A percentile compares a stretch with the other conserved stretches of the same genome.
These are phyloP conservation scores for Galago senegalensis DNA, from an alignment of 2,797 vertebrate species.

Conservation along the genomic window DNA sequence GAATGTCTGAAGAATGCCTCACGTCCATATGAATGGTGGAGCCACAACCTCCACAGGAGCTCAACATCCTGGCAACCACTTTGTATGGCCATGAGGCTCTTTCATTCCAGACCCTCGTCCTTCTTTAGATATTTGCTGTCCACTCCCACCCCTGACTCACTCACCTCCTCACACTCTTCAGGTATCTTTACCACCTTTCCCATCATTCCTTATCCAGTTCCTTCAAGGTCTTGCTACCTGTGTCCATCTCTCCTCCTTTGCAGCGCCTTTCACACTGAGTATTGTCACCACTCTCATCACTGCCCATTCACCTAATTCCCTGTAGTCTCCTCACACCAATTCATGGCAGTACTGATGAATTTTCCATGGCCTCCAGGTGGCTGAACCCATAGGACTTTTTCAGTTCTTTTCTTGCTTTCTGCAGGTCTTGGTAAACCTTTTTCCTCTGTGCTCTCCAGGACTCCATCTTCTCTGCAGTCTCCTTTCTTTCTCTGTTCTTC, in stretches of 20 bases:
- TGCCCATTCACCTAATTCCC: neutral
- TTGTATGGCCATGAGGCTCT: neutral
- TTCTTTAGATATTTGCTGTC: neutral
- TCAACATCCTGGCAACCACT: neutral
- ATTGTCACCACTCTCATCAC: neutral
- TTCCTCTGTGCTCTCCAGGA: neutral
- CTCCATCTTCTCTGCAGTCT: neutral
- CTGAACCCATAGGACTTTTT: neutral
- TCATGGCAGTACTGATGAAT: neutral
- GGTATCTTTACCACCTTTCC: neutral
- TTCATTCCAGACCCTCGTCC: neutral
- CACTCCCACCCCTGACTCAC: neutral
- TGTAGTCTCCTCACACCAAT: neutral
- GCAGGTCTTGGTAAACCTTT: neutral
- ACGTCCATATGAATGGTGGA: neutral
- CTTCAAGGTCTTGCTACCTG: neutral
- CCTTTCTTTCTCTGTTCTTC: neutral
- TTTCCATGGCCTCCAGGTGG: neutral
- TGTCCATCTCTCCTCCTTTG: neutral
- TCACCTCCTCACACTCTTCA: neutral
- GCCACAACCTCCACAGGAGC: neutral
- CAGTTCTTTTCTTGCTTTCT: conserved; percentile 41
- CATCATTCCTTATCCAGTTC: too few species aligned
- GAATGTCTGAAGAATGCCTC: neutral
- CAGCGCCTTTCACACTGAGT: neutral